These are phyloP conservation scores for Sebastes trivittatus DNA, from an alignment of 2,797 vertebrate species.

Conservation along the genomic window DNA sequence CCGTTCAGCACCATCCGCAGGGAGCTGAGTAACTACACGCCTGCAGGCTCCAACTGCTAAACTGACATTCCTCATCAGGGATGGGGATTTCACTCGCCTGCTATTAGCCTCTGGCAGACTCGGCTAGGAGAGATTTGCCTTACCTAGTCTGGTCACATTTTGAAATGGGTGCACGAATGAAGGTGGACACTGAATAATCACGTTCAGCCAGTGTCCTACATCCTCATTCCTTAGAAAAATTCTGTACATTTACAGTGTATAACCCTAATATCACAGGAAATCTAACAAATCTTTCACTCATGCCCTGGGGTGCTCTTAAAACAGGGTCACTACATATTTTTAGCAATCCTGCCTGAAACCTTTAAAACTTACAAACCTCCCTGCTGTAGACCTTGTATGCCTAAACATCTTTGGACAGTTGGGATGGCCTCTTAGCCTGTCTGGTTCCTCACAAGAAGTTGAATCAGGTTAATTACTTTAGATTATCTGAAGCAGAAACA, in stretches of 20 bases:
- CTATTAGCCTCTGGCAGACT: slow-evolving; percentile 40
- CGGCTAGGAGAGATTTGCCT: slow-evolving; percentile 55
- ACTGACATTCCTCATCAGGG: slow-evolving; percentile 27
- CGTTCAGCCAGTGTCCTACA: slow-evolving; percentile 35
- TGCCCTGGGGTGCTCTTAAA: slow-evolving; percentile 56
- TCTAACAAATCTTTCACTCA: slow-evolving; percentile 30
- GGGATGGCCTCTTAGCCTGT: not conserved
- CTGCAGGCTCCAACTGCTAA: slow-evolving; percentile 94
- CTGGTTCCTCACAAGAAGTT: slow-evolving; percentile 21
- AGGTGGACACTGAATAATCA: slow-evolving; percentile 43
- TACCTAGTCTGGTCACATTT: slow-evolving; percentile 48
- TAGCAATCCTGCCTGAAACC: slow-evolving; percentile 59
- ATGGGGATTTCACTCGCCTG: slow-evolving; percentile 21
- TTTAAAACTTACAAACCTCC: slow-evolving; percentile 53
- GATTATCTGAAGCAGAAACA: slow-evolving; percentile 9
- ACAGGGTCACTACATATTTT: slow-evolving; percentile 57
- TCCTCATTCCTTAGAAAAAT: slow-evolving; percentile 21
- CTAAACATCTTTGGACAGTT: slow-evolving; percentile 38
- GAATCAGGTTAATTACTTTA: slow-evolving; percentile 15
- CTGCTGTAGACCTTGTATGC: slow-evolving; percentile 50
- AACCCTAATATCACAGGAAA: slow-evolving; percentile 39
- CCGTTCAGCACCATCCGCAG: slow-evolving; percentile 97
- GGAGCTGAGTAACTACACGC: slow-evolving; percentile 95
- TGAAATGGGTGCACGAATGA: slow-evolving; percentile 48
- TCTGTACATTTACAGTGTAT: slow-evolving; percentile 31